Conservation (phyloP, 2,113 vertebrate species). For the Raja brachyura region DNA sequence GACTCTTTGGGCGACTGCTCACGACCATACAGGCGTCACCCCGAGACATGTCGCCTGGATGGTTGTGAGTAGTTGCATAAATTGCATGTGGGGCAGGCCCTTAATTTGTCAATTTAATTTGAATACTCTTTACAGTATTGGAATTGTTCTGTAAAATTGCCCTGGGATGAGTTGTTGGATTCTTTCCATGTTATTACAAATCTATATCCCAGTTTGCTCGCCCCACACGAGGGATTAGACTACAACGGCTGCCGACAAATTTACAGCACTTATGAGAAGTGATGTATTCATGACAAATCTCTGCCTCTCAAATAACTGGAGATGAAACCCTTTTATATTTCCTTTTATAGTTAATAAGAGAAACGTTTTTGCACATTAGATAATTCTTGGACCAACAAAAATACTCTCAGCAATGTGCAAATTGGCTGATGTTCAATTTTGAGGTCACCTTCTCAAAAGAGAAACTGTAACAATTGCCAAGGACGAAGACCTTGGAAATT, state of each 20-base stretch:
- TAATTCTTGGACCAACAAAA: conserved; percentile 12
- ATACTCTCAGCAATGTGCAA: neutral
- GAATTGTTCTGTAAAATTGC: neutral
- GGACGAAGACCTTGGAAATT: conserved; percentile 1
- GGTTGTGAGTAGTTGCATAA: too few relatives aligned
- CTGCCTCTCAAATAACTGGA: neutral
- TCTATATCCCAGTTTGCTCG: neutral
- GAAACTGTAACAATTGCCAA: neutral
- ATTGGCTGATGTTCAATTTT: conserved; percentile 16
- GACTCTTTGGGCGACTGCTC: too few relatives aligned
- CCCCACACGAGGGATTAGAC: neutral
- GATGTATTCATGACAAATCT: neutral
- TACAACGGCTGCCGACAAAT: neutral
- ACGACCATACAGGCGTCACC: too few relatives aligned
- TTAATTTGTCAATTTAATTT: neutral
- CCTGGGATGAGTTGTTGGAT: neutral
- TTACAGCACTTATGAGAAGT: neutral
- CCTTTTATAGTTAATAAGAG: conserved; percentile 1
- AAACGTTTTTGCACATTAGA: neutral
- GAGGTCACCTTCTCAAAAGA: conserved; percentile 25
- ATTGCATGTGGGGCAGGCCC: too few relatives aligned
- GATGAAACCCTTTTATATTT: neutral
- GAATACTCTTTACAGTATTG: neutral
- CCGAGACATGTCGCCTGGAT: too few relatives aligned
- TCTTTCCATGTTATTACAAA: neutral